A percentile compares a stretch with the other conserved stretches of the same genome.
Conservation (phyloP, 2,888 invertebrate species). For the Agrotis segetum region DNA sequence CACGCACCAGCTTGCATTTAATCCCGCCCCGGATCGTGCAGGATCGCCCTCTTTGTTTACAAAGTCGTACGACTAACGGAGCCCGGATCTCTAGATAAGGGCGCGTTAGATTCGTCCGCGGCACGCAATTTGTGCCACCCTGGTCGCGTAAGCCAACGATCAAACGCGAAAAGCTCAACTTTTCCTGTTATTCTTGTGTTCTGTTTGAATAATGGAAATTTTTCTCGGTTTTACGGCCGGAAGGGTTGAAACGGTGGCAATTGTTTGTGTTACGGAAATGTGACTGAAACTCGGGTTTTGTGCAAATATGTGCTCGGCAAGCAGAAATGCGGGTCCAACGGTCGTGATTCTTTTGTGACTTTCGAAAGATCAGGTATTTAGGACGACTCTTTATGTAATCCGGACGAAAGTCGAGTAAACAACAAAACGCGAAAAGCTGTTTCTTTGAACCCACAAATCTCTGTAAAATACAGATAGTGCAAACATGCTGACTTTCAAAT, state of each 20-base stretch:
- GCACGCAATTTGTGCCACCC: conserved; percentile 46
- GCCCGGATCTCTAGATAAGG: conserved; percentile 33
- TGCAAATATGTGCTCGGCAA: conserved; percentile 54
- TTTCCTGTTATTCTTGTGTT: conserved; percentile 59
- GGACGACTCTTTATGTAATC: conserved; percentile 24
- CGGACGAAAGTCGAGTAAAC: conserved; percentile 28
- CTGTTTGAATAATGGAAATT: conserved; percentile 62
- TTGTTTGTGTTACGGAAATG: conserved; percentile 61
- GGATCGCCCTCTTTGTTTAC: conserved; percentile 40
- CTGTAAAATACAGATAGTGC: neutral
- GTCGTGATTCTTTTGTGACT: conserved; percentile 53
- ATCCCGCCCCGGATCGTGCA: conserved; percentile 31
- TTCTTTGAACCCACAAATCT: conserved; percentile 25
- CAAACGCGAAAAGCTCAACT: conserved; percentile 50
- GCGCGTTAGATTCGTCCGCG: conserved; percentile 43
- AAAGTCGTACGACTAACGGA: conserved; percentile 13
- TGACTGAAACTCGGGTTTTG: conserved; percentile 53
- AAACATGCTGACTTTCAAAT: conserved; percentile 20
- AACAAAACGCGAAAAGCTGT: conserved; percentile 6
- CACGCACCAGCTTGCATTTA: conserved; percentile 45
- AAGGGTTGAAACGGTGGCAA: conserved; percentile 55
- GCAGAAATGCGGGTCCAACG: conserved; percentile 49
- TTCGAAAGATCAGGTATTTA: conserved; percentile 52
- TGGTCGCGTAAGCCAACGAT: conserved; percentile 52
- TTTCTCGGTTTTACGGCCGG: conserved; percentile 55